Evolutionary conservation across 2,888 invertebrate species (phyloP), one percentile per base, ranked within the genome.

Genomic region (Epirrhoe alternata): DNA sequence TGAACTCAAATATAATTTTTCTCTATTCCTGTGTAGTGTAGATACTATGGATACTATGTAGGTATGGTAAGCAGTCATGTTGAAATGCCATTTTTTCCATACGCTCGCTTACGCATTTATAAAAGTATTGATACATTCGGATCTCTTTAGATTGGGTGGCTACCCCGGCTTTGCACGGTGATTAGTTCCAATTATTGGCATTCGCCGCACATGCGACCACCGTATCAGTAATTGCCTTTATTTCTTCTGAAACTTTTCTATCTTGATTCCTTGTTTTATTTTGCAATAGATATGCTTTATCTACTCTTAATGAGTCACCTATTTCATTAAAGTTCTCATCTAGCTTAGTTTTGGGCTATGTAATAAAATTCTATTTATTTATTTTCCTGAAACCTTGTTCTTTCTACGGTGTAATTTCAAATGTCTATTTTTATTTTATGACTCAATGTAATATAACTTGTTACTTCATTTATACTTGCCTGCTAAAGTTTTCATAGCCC

Each of bases 131-230:
- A 64, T 66, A 66, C 49, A n/a, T 10, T 54, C n/a, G 61, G 57
- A 56, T 59, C 58, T 38, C 55, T 14, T 67, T 71, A 65, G 63
- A 66, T 64, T 61, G 68, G 62, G 54, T 66, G 67, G 69, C 67
- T 72, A 51, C 59, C 64, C 69, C 47, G 61, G 64, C 76, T 77
- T 78, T 81, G 77, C 78, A 74, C 78, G 75, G 79, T 79, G 81
- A 86, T 87, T 87, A 87, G 82, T 81, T 79, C 78, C 82, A 85
- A 86, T 87, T 84, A 88, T 86, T 84, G 85, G 84, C 80, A 83
- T 84, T 84, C 84, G 70, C 73, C 78, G 80, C 86, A 87, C 88
- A 86, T 86, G 85, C 81, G 84, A 72, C 81, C 78, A 70, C 74
- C 80, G 81, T 80, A 81, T 75, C 77, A 72, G 83, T 86, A 87